Evolutionary conservation across 64 coral and sea anemone genomes (phyloP), one percentile per base, ranked within the genome.

Genomic region (Orbicella faveolata): DNA sequence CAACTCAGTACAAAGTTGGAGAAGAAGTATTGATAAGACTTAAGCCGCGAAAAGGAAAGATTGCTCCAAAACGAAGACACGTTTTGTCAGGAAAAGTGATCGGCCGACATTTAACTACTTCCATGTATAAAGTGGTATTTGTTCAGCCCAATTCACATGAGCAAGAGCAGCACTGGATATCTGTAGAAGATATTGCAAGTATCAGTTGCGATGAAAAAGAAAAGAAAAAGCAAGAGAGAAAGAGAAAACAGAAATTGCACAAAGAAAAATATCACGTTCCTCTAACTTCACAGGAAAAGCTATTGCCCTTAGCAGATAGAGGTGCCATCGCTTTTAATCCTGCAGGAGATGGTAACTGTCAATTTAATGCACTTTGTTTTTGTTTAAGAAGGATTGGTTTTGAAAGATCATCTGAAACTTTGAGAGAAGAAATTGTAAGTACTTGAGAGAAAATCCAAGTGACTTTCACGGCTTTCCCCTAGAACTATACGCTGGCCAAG

Each of bases 151-250:
- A 30, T 30, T 30, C 30, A 30, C 30, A 30, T 30, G 30, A 30
- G 30, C 30, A 25, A 88, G 86, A 61, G 8, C 86, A 88, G 86
- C 75, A 61, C 39, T 77, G 86, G 86, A 76, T 88, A 76, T 88
- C 86, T 88, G 86, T 88, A 23, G 48, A 87, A 87, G 84, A 87
- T 87, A 75, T 87, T 66, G 73, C 69, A 87, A 87, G 84, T 87
- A 34, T 74, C 75, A 76, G 54, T 88, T 88, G 75, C 48, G 73
- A 88, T 59, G 86, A 88, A 70, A 88, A 88, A 59, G 86, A 48
- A 88, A 88, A 76, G 44, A 77, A 88, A 75, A 1, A 88, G 52
- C 73, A 88, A 88, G 86, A 88, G 75, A 69, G 35, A 88, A 54
- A 76, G 61, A 88, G 53, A 77, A 76, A 76, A 62, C 57, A 74